Percentiles rank a stretch among this genome's conserved stretches.
These are phyloP conservation scores for Chrysolina americana DNA, from an alignment of 2,888 invertebrate genomes.

Conservation along the genomic window DNA sequence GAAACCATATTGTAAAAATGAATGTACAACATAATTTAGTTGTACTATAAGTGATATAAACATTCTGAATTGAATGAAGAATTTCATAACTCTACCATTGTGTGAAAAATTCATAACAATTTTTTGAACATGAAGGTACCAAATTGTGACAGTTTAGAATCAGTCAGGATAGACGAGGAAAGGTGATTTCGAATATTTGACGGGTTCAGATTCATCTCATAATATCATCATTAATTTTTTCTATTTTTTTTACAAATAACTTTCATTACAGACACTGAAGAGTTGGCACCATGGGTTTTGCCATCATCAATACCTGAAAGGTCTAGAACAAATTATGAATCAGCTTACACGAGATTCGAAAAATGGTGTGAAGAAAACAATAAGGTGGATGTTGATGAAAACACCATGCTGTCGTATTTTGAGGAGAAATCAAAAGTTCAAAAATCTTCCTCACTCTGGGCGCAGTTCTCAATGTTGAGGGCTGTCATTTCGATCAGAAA, in stretches of 20 bases:
- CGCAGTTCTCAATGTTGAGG: conserved; percentile 33
- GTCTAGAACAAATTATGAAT: conserved; percentile 29
- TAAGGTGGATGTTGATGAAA: conserved; percentile 18
- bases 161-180: too few relatives aligned
- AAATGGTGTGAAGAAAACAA: conserved; percentile 31
- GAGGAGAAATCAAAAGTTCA: conserved; percentile 21
- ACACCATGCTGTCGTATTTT: conserved; percentile 26
- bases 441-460: conserved; percentile 30
- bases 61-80: too few relatives aligned
- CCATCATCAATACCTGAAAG: conserved; percentile 17
- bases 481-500: conserved; percentile 3
- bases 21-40: too few relatives aligned
- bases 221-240: background rate
- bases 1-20: too few relatives aligned
- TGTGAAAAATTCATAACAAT: too few relatives aligned
- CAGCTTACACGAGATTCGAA: conserved; percentile 19
- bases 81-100: too few relatives aligned
- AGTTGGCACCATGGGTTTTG: background rate
- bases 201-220: too few relatives aligned
- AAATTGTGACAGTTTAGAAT: too few relatives aligned
- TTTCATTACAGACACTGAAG: background rate
- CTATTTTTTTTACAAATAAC: background rate
- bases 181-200: too few relatives aligned
- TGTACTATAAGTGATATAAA: too few relatives aligned
- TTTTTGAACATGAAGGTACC: too few relatives aligned